A percentile compares a stretch with the other conserved stretches of the same genome.
Conservation (phyloP, 2,888 invertebrate species). For the Volucella inflata region DNA sequence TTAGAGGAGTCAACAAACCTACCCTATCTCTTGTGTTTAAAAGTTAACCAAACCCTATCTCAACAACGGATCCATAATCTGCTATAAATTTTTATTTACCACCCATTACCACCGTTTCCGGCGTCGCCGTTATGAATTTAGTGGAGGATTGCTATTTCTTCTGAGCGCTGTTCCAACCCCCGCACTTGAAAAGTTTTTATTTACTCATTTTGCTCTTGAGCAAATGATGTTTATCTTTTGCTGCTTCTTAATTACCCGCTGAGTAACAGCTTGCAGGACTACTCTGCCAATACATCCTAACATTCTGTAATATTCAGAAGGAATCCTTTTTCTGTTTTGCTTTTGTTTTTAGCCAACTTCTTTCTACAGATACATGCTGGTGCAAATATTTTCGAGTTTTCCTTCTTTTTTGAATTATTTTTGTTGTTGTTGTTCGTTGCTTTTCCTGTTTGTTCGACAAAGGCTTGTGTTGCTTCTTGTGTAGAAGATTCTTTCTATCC, state of each 20-base stretch:
- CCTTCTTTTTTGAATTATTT: constrained; percentile 24
- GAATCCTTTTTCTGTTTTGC: constrained; percentile 28
- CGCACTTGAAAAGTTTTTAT: constrained; percentile 30
- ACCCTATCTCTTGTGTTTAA: too few relatives aligned
- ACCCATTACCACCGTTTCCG: neutral
- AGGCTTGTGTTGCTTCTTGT: constrained; percentile 4
- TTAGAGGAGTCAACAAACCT: too few relatives aligned
- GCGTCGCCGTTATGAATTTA: neutral
- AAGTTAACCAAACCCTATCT: too few relatives aligned
- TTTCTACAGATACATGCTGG: constrained; percentile 36
- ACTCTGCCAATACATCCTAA: constrained; percentile 38
- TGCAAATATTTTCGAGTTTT: constrained; percentile 57
- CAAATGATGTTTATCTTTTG: constrained; percentile 73
- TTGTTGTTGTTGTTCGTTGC: neutral
- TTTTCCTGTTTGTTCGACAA: constrained; percentile 52
- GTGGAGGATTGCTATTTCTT: neutral
- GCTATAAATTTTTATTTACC: constrained; percentile 20
- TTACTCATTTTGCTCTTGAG: constrained; percentile 64
- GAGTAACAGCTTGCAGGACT: constrained; percentile 48
- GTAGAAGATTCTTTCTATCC: neutral
- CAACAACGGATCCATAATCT: constrained; percentile 2
- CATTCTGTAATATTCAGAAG: constrained; percentile 21
- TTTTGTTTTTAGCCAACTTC: constrained; percentile 53
- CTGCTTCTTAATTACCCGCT: constrained; percentile 69
- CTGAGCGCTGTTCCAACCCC: neutral